Evolutionary conservation across 2,888 invertebrate genomes (phyloP), one percentile per base, ranked within the genome.

Genomic region (Xanthia icteritia): DNA sequence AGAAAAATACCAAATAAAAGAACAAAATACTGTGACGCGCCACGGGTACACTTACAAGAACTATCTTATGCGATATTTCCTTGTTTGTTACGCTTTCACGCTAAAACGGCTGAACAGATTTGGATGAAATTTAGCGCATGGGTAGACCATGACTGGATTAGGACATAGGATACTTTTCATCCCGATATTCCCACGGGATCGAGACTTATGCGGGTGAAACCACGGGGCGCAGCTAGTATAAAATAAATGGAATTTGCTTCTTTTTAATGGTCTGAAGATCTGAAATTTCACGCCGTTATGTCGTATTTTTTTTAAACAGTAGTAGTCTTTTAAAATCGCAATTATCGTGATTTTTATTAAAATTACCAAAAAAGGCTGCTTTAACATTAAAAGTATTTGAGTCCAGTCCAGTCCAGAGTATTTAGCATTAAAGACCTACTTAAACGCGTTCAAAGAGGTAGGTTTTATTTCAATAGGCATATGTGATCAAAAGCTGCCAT

Each of bases 401-500:
- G 17, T 36, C 0, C 2, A 42, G 31, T 51, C 42, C 42, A 42
- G 42, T 42, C 9, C 39, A 42, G 4, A 4, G 45, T 5, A 60
- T 68, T 61, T 27, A 20, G 20, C 9, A n/a, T 15, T 61, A 17
- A 63, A 56, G 0, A 11, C 31, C 2, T 2, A 31, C 31, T 6
- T 31, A 15, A 39, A 48, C 20, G 11, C 20, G 5, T 48, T 51
- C 8, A 58, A 56, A 48, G 45, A 42, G 27, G 20, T 20, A 31
- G 39, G 4, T 51, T 65, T 45, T 13, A 63, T 67, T 67, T 63
- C 45, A 77, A 68, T 68, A 31, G n/a, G 58, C 63, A 45, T 51
- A 20, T 23, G 8, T 58, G 27, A 67, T 67, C 51, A 66, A 39
- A 72, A 58, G 31, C 64, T 45, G 15, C 11, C 54, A 17, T 61